Percentiles rank a stretch among this genome's conserved stretches.
These are phyloP conservation scores for Ips nitidus DNA, from an alignment of 1,140 invertebrate species.

Conservation along the genomic window DNA sequence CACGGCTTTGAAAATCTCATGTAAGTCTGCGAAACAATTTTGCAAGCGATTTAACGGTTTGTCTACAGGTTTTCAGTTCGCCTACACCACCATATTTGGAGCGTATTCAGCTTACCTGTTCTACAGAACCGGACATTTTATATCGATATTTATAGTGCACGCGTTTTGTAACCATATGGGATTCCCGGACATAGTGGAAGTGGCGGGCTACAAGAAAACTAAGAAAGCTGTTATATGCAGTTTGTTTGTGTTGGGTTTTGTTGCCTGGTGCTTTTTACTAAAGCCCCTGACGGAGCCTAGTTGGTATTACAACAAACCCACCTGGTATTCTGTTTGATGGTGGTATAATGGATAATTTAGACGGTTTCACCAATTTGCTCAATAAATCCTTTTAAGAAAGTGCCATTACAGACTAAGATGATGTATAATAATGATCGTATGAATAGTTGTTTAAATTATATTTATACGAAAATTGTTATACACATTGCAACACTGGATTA, in stretches of 20 bases:
- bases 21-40: conserved; percentile 56
- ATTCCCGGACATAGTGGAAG: conserved; percentile 83
- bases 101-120: conserved; percentile 91
- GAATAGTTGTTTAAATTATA: too few relatives aligned
- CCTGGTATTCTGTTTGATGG: conserved; percentile 11
- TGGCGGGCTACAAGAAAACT: conserved; percentile 66
- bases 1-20: conserved; percentile 67
- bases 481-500: too few relatives aligned
- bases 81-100: conserved; percentile 91
- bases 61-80: conserved; percentile 81
- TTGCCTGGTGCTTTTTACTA: conserved; percentile 76
- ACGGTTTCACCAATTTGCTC: too few relatives aligned
- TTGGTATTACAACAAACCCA: conserved; percentile 69
- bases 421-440: too few relatives aligned
- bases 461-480: too few relatives aligned
- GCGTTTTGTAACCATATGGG: conserved; percentile 97
- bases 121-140: conserved; percentile 79
- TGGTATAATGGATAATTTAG: too few relatives aligned
- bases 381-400: too few relatives aligned
- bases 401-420: too few relatives aligned
- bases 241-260: conserved; percentile 74
- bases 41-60: conserved; percentile 10
- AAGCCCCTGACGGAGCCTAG: conserved; percentile 76
- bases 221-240: conserved; percentile 64
- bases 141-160: conserved; percentile 85